Base-by-base conservation (phyloP, 2,888 invertebrate species). In the Rhorus exstirpatorius region DNA sequence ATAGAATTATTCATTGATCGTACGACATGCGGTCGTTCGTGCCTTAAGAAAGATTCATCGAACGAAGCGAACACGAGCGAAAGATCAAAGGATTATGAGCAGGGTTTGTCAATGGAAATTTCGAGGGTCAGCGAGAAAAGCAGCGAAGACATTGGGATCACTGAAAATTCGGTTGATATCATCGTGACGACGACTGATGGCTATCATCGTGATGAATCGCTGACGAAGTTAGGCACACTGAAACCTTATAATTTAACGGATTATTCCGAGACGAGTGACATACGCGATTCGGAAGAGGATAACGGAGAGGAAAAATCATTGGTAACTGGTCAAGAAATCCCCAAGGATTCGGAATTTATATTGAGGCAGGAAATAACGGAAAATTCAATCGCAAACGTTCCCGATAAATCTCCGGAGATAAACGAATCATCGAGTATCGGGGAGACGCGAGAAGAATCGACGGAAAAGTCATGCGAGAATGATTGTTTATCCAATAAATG, bases 1-100 rank as follows among this genome's bases (percentile, higher is more conserved):
- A 80, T 82, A 1, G 35, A 63, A n/a, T 12, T 6, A 10, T 82
- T 82, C 24, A 31, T 70, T 3, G 21, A 44, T 17, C 49, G 49
- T 26, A 79, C 79, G 8, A 58, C 14, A 10, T 44, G 68, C 41
- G 55, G 41, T 41, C 61, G 81, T 38, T 61, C 49, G 0, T 14
- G 46, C 26, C 12, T 38, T 3, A 35, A 2, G 12, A 19, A 60
- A 1, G 58, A 70, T 8, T 31, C 31, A 14, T 17, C 19, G 1
- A 46, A 44, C 1, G 21, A 61, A 14, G 10, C 35, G 6, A 8
- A 19, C 10, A 31, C n/a, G 6, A 35, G n/a, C 10, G 8, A 46
- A 17, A 46, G n/a, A 14, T 14, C 8, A 14, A 14, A 46, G 14
- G 1, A 46, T 46, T 3, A 17, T 8, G 46, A 46, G 1, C 14